Evolutionary conservation across 1,140 invertebrate species (phyloP), one percentile per base, ranked within the genome.

Genomic region (Anastrepha ludens): DNA sequence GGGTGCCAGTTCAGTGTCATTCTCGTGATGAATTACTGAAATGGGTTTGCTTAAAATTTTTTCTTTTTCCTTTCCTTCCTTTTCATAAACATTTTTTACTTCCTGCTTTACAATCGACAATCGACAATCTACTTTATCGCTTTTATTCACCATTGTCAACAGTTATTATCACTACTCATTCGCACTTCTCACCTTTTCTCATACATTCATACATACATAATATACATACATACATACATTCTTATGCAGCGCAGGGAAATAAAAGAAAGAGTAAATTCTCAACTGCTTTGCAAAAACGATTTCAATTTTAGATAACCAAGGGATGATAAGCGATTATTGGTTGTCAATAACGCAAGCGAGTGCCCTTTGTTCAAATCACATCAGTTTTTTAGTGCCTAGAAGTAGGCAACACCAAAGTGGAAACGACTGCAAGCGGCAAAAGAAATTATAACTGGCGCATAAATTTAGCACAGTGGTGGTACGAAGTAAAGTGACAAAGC

Each of bases 251-350:
- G 8, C 60, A 62, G n/a, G 4, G 15, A 29, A 29, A 29, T 29
- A 74, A 47, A 50, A 0, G 17, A 64, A 67, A 67, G 3, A 5
- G 44, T 29, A 58, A 20, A 11, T 29, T 81, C 74, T 81, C 0
- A 78, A 81, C 47, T 81, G n/a, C 44, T n/a, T 3, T n/a, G 29
- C 74, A 55, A 50, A 13, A 9, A 29, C 2, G 74, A 81, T 81
- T 81, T 81, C n/a, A 81, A 81, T 81, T 81, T 81, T 58, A 81
- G 74, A 81, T 81, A 81, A 47, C 6, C 5, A 29, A 29, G 29
- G 29, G 47, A 5, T 81, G 74, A 81, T 50, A 58, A 55, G 74
- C 74, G 47, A 55, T 81, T 81, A 81, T 81, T 81, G 15, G 47
- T 2, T 81, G 74, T 81, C 74, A 81, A 81, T 81, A n/a, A 17